These are phyloP conservation scores for Aspidiotus rigidus DNA, from an alignment of 2,888 invertebrate species.

Conservation along the genomic window DNA sequence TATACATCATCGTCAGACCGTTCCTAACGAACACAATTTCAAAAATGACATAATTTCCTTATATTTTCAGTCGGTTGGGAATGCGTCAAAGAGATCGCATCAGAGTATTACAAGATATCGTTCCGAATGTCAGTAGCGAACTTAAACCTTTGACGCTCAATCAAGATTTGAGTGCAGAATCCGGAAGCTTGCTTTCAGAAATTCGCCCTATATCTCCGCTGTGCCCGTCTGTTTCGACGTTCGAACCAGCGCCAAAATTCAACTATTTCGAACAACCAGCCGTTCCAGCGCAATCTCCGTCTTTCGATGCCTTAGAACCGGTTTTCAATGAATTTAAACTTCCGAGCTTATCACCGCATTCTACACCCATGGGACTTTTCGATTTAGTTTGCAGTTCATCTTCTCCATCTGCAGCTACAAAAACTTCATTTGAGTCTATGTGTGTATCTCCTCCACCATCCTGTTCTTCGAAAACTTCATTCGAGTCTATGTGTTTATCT, in stretches of 20 bases:
- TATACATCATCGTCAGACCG: neutral
- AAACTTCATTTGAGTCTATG: no score
- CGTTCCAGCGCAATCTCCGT: neutral
- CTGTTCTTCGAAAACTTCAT: no score
- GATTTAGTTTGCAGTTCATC: no score
- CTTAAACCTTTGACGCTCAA: neutral
- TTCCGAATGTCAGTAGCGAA: neutral
- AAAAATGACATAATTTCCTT: neutral
- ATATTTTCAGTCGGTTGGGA: slow-evolving; percentile 12
- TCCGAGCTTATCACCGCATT: no score
- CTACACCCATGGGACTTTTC: no score
- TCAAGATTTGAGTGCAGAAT: neutral
- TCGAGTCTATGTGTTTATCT: no score
- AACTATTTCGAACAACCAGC: neutral
- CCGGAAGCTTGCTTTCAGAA: neutral
- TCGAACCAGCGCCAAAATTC: neutral
- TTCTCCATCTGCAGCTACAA: no score
- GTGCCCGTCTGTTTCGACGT: neutral
- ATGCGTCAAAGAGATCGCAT: slow-evolving; percentile 2
- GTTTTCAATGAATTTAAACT: no score
- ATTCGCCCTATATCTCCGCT: neutral
- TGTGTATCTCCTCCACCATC: no score
- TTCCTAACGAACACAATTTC: neutral
- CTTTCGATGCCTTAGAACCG: no score
- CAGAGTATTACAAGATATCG: slow-evolving; percentile 9